Evolutionary conservation across 2,888 invertebrate genomes (phyloP).

Genomic region (Dryadula phaetusa): DNA sequence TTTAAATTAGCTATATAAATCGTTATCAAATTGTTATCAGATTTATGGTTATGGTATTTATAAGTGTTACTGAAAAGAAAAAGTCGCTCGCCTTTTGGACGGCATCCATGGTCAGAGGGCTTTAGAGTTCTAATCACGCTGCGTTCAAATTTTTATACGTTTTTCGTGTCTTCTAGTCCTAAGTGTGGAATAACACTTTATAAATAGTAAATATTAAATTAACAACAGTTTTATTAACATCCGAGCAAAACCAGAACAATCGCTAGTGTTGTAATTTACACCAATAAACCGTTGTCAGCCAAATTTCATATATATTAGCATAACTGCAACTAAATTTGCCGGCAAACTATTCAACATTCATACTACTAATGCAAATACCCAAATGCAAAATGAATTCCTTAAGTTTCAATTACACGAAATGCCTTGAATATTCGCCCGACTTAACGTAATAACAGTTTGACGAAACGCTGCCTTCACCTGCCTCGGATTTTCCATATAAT

Average conservation of each 20-base stretch:
- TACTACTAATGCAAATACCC: slow-evolving; percentile 38
- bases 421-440: slow-evolving; percentile 50
- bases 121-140: too few species aligned
- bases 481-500: slow-evolving; percentile 49
- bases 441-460: slow-evolving; percentile 59
- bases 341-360: slow-evolving; percentile 23
- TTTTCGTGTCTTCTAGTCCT: too few species aligned
- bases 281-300: not conserved
- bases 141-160: too few species aligned
- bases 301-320: slow-evolving; percentile 2
- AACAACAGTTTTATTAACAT: too few species aligned
- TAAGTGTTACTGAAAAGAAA: not conserved
- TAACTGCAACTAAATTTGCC: slow-evolving; percentile 22
- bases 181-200: too few species aligned
- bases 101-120: too few species aligned
- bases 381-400: slow-evolving; percentile 55
- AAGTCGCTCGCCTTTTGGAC: too few species aligned
- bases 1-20: too few species aligned
- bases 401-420: slow-evolving; percentile 61
- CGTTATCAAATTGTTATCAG: too few species aligned
- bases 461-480: slow-evolving; percentile 47
- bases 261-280: not conserved
- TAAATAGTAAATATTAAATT: not conserved
- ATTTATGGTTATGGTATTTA: not conserved
- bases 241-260: not conserved